phyloP scores from a whole-genome alignment of 2,113 vertebrate species.

The Podilymbus podiceps region DNA sequence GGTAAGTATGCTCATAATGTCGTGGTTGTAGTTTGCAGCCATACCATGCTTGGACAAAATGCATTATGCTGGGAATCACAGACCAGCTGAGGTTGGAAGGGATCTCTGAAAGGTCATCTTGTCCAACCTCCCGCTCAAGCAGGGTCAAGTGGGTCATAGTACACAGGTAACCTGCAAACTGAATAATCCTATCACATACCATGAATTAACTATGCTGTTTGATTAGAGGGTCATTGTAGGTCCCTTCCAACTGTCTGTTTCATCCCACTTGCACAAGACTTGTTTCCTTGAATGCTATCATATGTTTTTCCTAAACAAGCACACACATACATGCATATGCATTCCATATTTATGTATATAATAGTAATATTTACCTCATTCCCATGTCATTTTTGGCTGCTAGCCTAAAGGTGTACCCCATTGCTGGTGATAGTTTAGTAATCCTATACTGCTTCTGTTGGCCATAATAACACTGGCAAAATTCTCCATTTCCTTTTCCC shows the following conservation, averaged over 20 bases:
- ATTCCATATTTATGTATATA: neutral
- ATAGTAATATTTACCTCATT: slow-evolving; percentile 79
- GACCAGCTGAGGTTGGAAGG: neutral
- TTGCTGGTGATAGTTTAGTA: slow-evolving; percentile 91
- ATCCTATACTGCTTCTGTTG: slow-evolving; percentile 93
- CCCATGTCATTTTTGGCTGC: slow-evolving; percentile 96
- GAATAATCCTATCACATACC: neutral
- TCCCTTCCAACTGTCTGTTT: neutral
- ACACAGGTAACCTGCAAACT: neutral
- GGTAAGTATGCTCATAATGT: neutral
- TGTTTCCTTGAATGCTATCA: neutral
- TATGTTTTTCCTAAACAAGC: neutral
- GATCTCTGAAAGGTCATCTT: neutral
- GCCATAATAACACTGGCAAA: slow-evolving; percentile 92
- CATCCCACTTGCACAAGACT: neutral
- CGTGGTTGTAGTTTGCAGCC: neutral
- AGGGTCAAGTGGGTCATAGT: neutral
- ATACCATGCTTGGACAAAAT: neutral
- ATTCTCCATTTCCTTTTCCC: slow-evolving; percentile 89
- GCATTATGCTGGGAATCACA: neutral
- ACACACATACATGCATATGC: neutral
- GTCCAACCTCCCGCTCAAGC: neutral
- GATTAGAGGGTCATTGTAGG: neutral
- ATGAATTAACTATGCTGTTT: neutral
- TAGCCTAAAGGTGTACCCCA: slow-evolving; percentile 93